These are phyloP conservation scores for Leucoraja ocellata DNA, from an alignment of 2,797 vertebrate genomes.

Conservation along the genomic window DNA sequence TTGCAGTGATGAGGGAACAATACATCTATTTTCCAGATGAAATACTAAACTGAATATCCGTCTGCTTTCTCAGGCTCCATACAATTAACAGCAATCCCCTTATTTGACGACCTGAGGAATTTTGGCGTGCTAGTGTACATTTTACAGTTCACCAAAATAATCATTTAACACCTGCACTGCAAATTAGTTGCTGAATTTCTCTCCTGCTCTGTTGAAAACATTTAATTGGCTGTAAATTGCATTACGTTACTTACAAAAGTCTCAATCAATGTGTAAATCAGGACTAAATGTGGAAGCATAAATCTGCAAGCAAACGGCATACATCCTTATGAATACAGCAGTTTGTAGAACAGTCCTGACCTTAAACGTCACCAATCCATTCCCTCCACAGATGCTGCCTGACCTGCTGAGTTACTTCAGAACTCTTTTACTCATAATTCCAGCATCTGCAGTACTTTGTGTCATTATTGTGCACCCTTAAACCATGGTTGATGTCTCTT, in stretches of 20 bases:
- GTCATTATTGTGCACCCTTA: not conserved
- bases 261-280: not conserved
- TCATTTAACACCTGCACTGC: not conserved
- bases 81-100: not conserved
- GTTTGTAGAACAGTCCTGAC: too few relatives aligned
- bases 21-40: not conserved
- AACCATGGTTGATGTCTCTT: not conserved
- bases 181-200: not conserved
- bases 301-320: not conserved
- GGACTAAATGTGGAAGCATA: not conserved
- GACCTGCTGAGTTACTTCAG: too few relatives aligned
- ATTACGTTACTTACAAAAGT: too few relatives aligned
- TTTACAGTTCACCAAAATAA: not conserved
- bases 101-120: not conserved
- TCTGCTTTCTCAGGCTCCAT: not conserved
- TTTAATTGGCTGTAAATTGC: not conserved
- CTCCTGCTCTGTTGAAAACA: not conserved
- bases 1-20: not conserved
- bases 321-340: not conserved
- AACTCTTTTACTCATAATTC: too few relatives aligned
- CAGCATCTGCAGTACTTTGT: too few relatives aligned
- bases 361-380: too few relatives aligned
- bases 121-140: not conserved
- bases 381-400: too few relatives aligned
- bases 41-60: not conserved